phyloP scores from a whole-genome alignment of 1,140 invertebrate genomes.

The Drosophila miranda region DNA sequence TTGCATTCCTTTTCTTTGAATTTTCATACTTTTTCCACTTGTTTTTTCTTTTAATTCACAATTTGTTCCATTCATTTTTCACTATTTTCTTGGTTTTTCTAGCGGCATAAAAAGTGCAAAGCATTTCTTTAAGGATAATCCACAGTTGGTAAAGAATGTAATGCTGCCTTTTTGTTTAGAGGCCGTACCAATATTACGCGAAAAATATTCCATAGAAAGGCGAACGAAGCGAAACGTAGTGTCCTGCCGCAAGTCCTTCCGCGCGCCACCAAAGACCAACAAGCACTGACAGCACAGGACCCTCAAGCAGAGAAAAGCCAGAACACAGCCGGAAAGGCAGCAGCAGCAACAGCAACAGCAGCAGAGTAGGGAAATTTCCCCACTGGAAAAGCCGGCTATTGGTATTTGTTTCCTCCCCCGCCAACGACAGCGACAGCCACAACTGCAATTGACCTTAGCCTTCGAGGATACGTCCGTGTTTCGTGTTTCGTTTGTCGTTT shows the following conservation, averaged over 20 bases:
- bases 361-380: constrained; percentile 46
- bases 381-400: constrained; percentile 53
- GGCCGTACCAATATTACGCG: constrained; percentile 23
- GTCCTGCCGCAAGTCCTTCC: constrained; percentile 2
- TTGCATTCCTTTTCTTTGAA: neutral
- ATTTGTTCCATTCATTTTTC: constrained; percentile 4
- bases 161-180: constrained; percentile 37
- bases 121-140: constrained; percentile 68
- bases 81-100: constrained; percentile 13
- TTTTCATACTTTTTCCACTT: neutral
- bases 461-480: constrained; percentile 42
- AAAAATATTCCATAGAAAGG: constrained; percentile 28
- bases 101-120: neutral
- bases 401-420: constrained; percentile 22
- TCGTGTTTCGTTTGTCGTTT: neutral
- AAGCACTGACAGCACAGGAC: constrained; percentile 54
- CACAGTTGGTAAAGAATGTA: constrained; percentile 71
- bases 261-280: constrained; percentile 65
- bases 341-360: neutral
- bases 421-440: neutral
- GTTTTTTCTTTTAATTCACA: neutral
- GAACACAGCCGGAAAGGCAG: neutral
- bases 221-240: constrained; percentile 20
- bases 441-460: constrained; percentile 76
- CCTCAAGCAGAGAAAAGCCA: constrained; percentile 17